Evolutionary conservation across 2,797 vertebrate genomes (phyloP), one percentile per base, ranked within the genome.

Genomic region (Choloepus didactylus): DNA sequence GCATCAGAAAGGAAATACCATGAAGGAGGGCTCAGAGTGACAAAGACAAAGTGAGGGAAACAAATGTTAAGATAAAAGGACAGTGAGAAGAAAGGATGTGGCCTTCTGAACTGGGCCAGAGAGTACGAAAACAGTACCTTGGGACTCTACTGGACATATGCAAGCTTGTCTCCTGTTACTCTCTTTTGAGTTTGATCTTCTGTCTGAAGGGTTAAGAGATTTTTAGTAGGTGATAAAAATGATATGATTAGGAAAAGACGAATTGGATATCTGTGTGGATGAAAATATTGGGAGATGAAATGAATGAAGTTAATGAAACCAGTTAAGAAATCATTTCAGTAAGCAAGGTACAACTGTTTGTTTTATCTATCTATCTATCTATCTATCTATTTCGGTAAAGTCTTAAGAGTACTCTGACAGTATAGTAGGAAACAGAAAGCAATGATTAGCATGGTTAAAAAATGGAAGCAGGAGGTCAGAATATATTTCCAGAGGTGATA

Each of bases 151-250:
- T 4, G 12, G 16, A 27, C 25, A 66, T 27, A 1, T 4, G 8
- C 0, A 60, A 54, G 10, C 6, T n/a, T 73, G 11, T 19, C 8
- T 27, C 5, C 23, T n/a, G 27, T 66, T 59, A 2, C 11, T 38
- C 29, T 60, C 49, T 44, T 51, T 70, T 59, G 51, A 83, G 51
- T 70, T 23, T 60, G 25, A 80, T 4, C 11, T 79, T 64, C n/a
- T 87, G 21, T 75, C 31, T 80, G 64, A 60, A 70, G 35, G 76
- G 16, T 19, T 35, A 81, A 38, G n/a, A 84, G 27, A 3, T 41
- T 93, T 92, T 25, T 16, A 88, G 56, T 21, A 76, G 54, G 8
- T 21, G 38, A 44, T 81, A n/a, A 91, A 91, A 84, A 76, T 41
- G 25, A 44, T 35, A 54, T 60, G 27, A 38, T 62, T 87, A 60